Conservation (phyloP, 2,888 invertebrate genomes). For the Margaritifera margaritifera region DNA sequence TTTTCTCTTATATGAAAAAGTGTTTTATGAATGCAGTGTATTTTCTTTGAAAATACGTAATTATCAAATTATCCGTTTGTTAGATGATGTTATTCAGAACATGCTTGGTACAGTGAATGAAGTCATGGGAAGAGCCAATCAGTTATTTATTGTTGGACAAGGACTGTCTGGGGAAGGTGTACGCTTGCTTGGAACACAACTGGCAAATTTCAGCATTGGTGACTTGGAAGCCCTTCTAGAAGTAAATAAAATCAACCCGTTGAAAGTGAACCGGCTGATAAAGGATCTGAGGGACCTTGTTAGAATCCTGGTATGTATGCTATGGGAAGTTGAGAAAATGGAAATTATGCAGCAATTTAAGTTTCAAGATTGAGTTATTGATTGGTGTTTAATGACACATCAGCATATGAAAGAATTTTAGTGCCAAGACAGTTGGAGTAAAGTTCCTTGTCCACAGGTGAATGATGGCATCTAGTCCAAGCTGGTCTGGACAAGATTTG, state of each 20-base stretch:
- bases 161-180: slow-evolving; percentile 48
- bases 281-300: slow-evolving; percentile 46
- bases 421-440: too few species aligned
- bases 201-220: slow-evolving; percentile 55
- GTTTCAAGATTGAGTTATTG: too few species aligned
- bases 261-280: slow-evolving; percentile 37
- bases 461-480: too few species aligned
- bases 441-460: too few species aligned
- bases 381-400: too few species aligned
- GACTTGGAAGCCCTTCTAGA: slow-evolving; percentile 52
- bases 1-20: too few species aligned
- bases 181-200: slow-evolving; percentile 42
- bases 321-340: too few species aligned
- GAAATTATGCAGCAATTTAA: too few species aligned
- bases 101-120: slow-evolving; percentile 34
- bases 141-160: slow-evolving; percentile 46
- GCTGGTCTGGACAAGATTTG: too few species aligned
- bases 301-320: slow-evolving; percentile 43
- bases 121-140: slow-evolving; percentile 34
- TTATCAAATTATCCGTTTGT: slow-evolving; percentile 6
- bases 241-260: slow-evolving; percentile 46
- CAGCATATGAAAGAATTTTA: too few species aligned
- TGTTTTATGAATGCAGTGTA: too few species aligned
- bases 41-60: too few species aligned
- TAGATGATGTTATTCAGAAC: slow-evolving; percentile 29